Evolutionary conservation across 2,113 vertebrate species (phyloP), one percentile per base, ranked within the genome.

Genomic region (Aix galericulata): DNA sequence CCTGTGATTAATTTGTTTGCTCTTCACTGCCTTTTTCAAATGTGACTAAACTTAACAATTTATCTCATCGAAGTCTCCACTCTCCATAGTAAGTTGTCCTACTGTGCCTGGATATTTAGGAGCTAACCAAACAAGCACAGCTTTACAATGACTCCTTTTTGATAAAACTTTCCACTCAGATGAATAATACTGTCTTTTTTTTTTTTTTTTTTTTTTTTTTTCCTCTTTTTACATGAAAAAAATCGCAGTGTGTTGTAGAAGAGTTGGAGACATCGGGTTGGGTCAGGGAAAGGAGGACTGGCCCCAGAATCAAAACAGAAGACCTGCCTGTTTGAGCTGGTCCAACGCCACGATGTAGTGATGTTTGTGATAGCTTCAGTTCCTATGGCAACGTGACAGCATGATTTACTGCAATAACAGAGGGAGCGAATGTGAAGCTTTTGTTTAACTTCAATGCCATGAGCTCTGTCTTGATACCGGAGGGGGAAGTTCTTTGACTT

Each of bases 361-460:
- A 67, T 89, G 89, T 92, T 95, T 93, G 86, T 92, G 72, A 82
- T 81, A 93, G 89, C 94, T 93, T 75, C 80, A 1, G 44, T 96
- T 91, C 78, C 97, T 52, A 94, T 94, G 91, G 88, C 73, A 91
- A 94, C 6, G 0, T 8, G 74, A 72, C 86, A 94, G 31, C 44
- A 48, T 69, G 93, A 92, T 83, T 95, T 89, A 97, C 88, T 60
- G 32, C 94, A 86, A 71, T 73, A 84, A 79, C 14, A 83, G 72
- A 68, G 76, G 96, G 96, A 94, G 89, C 55, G 94, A 95, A 83
- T 76, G 91, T 48, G 72, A 86, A 95, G 84, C 80, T 97, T 95
- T 95, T 94, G 69, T 93, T 96, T 86, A 48, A 82, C 89, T 91
- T 91, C 85, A 82, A 17, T 77, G 72, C 38, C 64, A 48, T 72